Base-by-base conservation (phyloP, 2,797 vertebrate genomes). In the Phaenicophaeus curvirostris region DNA sequence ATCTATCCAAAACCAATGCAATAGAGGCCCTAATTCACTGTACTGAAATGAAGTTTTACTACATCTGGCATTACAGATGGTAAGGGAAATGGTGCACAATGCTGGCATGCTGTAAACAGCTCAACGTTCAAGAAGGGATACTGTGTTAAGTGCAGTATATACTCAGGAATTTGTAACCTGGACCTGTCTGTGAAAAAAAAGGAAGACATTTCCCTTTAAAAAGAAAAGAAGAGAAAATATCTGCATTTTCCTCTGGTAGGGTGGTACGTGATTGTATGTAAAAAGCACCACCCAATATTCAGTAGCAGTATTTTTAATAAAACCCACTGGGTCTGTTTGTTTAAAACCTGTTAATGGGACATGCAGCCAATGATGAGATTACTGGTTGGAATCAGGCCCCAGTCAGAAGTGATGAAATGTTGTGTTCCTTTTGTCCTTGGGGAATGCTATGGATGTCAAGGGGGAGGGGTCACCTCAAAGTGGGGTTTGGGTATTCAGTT, bases 91-190 rank as follows among this genome's bases (percentile, higher is more conserved):
- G 82, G 81, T 93, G 51, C 94, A 92, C 92, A 94, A 95, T 96
- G 93, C 93, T 9, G 17, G 95, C 83, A 68, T 96, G 93, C 84
- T 93, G 78, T 95, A 95, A 93, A 93, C 93, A 94, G 87, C 89
- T 90, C 93, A 92, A 58, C 79, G 61, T 86, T 94, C 71, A 74
- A 86, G 91, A 97, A 94, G 69, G 85, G 88, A 94, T 84, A 92
- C 94, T 92, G 87, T 85, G 79, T 82, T 93, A 95, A 95, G 87
- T 79, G 90, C 94, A 94, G 94, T 93, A 95, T 95, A 96, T 97
- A 94, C 96, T 97, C 95, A 97, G 96, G 97, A 97, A 97, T 96
- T 93, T 92, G 83, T 93, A 92, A 87, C 82, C 92, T 94, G 89
- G 80, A 67, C 82, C 95, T 1, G 23, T 72, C 58, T 95, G 33